Conservation (phyloP, 2,888 invertebrate species). For the Heliconius sara region DNA sequence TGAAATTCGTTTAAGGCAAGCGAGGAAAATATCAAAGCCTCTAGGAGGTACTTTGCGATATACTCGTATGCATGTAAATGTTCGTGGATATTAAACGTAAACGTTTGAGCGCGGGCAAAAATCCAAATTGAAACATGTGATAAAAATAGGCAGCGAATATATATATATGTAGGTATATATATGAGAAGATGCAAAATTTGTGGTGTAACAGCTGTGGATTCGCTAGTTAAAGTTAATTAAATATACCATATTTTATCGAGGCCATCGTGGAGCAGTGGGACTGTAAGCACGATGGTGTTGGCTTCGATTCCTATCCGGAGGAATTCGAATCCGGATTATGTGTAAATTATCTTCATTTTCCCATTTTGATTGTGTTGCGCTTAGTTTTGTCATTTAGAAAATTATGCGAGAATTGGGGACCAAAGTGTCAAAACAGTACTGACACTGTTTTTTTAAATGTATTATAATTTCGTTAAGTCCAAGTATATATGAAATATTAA, state of each 20-base stretch:
- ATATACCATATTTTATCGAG: background rate
- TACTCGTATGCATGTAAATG: slow-evolving; percentile 34
- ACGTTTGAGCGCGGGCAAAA: slow-evolving; percentile 30
- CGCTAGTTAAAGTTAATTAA: background rate
- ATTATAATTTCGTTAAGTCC: too few species aligned
- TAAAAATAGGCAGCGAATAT: slow-evolving; percentile 1
- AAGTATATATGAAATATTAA: background rate
- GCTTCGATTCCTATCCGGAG: background rate
- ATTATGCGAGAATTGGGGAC: background rate
- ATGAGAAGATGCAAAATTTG: background rate
- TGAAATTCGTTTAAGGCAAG: slow-evolving; percentile 35
- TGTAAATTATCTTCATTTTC: background rate
- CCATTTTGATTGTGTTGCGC: background rate
- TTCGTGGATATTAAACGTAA: slow-evolving; percentile 38
- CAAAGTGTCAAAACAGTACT: background rate
- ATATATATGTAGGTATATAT: background rate
- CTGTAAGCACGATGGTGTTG: background rate
- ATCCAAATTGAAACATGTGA: slow-evolving; percentile 30
- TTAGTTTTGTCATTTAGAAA: background rate
- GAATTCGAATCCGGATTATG: background rate
- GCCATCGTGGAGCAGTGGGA: too few species aligned
- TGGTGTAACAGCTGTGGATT: background rate
- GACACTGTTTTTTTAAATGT: too few species aligned
- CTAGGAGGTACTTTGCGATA: slow-evolving; percentile 36
- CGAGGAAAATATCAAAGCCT: slow-evolving; percentile 36